Base-by-base conservation (phyloP, 2,797 vertebrate species). In the Fringilla coelebs region DNA sequence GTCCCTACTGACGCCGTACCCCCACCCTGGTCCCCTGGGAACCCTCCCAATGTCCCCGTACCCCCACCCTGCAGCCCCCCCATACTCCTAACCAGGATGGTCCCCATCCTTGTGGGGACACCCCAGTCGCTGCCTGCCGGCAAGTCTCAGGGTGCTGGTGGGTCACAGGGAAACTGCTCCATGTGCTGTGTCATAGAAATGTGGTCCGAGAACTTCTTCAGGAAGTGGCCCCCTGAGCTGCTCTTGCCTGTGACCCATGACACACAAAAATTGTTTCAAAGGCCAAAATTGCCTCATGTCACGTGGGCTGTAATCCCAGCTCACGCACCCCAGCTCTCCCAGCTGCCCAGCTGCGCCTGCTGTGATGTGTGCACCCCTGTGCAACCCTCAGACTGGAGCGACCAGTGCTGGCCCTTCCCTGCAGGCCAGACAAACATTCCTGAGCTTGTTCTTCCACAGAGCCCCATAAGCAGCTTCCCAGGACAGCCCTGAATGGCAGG, bases 291-390 rank as follows among this genome's bases (percentile, higher is more conserved):
- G 2, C 10, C 5, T 3, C 3, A 0, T 32, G 38, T 31, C 46
- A 31, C 6, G 0, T 4, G 5, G 15, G 36, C 57, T 9, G 4
- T 8, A 29, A n/a, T 5, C n/a, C n/a, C 54, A 5, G 43, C 13
- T 31, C 11, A 34, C 3, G 26, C 15, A 28, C 7, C 40, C 31
- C 67, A 38, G 28, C 51, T 28, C 31, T 55, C 31, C 48, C 76
- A 24, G 62, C 45, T 55, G 58, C 49, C 41, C 1, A 3, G 13
- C 45, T 40, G 65, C 18, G 36, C 17, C n/a, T 11, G 24, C 58
- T 58, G 49, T 1, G 7, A n/a, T 2, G 0, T 1, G 12, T 40
- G 2, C 7, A 3, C 9, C 24, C 19, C 49, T 61, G 65, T 52
- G n/a, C 11, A 67, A 20, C 34, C 31, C 54, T 28, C 2, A 1